Percentiles rank a stretch among this genome's conserved stretches.
phyloP scores from a whole-genome alignment of 2,797 vertebrate genomes.

The Poliocrania exsul region DNA sequence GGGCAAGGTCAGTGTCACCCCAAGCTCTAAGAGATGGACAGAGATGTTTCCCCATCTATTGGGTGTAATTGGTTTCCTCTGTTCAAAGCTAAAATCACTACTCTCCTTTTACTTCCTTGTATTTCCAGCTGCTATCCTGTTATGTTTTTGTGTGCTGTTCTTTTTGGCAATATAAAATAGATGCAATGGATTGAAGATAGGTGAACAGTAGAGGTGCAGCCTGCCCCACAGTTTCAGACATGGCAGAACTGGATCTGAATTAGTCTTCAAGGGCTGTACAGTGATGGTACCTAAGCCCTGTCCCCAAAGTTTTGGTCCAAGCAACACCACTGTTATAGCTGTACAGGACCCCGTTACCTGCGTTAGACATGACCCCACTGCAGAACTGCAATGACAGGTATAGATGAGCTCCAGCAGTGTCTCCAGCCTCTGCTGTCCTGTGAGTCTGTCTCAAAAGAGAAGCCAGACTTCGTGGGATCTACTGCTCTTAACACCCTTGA shows the following conservation, averaged over 20 bases:
- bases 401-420: not conserved
- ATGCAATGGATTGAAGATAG: not conserved
- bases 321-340: accelerated
- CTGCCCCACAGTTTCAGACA: not conserved
- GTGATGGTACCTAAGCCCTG: not conserved
- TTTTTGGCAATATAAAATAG: not conserved
- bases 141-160: not conserved
- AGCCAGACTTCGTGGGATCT: not conserved
- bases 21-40: not conserved
- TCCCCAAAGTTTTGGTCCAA: not conserved
- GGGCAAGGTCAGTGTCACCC: not conserved
- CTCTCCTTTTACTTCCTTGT: not conserved
- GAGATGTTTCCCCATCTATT: not conserved
- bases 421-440: not conserved
- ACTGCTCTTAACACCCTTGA: not conserved
- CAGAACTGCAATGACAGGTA: not conserved
- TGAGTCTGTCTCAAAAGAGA: not conserved
- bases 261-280: not conserved
- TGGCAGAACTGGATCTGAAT: not conserved
- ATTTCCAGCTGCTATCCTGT: not conserved
- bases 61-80: not conserved
- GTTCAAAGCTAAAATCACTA: not conserved
- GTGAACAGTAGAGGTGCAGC: not conserved
- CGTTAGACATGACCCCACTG: not conserved
- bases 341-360: not conserved